Evolutionary conservation across 2,113 vertebrate species (phyloP), one percentile per base, ranked within the genome.

Genomic region (Carollia perspicillata): DNA sequence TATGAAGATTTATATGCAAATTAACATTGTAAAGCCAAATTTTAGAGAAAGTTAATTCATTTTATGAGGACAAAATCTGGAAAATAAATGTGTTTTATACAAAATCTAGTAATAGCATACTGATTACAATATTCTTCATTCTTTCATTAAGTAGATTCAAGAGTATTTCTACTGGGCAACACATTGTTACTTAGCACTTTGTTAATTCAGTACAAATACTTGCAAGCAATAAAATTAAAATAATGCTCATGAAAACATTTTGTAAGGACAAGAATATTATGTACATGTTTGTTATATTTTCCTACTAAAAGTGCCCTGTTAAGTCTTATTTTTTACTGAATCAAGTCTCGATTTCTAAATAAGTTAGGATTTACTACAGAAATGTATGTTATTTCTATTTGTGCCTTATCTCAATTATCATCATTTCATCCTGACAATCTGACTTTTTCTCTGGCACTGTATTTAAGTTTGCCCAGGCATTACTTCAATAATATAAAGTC

Each of bases 161-260:
- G 2, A 89, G 9, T 84, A 94, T 92, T 94, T 97, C 53, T 79
- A 86, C 11, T 51, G 65, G 71, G 60, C 40, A 75, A 83, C 7
- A 79, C 23, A n/a, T 75, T 83, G n/a, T 77, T 86, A 85, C 18
- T 55, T 55, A 20, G 53, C 68, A 92, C 93, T 95, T 96, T 88
- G 80, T 81, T 89, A 95, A 89, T 23, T 93, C 58, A n/a, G 58
- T 84, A 10, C 96, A 96, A 97, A 96, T 84, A 92, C 68, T 68
- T 84, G 7, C 28, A 97, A 89, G 86, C 65, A 93, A 83, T 92
- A 71, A 68, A 95, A 94, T 91, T 96, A 97, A 93, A 96, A 91
- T 91, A 95, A 79, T 79, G n/a, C 28, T 77, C 81, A 86, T 2
- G 6, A 94, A 94, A 97, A 22, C 49, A 89, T 94, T 96, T 92